Evolutionary conservation across 2,113 vertebrate species (phyloP).

Genomic region (Grammomys dolichurus): DNA sequence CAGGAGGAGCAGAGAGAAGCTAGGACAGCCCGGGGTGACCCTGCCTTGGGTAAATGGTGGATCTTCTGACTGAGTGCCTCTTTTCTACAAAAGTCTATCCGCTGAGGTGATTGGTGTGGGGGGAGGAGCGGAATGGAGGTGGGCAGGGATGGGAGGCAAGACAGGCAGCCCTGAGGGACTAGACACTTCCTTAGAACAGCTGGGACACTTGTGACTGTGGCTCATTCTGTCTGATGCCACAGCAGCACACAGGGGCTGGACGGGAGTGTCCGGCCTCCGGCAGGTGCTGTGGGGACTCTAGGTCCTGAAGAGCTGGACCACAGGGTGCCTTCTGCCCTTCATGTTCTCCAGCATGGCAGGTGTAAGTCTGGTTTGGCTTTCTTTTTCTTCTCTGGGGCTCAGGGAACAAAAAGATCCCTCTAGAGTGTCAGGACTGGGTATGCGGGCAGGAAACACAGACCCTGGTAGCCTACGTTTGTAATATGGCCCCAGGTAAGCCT

Average conservation of each 20-base stretch:
- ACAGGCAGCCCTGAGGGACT: neutral
- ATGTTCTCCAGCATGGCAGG: slow-evolving; percentile 47
- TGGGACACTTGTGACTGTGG: slow-evolving; percentile 13
- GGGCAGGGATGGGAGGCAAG: neutral
- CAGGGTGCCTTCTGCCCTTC: neutral
- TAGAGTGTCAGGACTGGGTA: rapidly evolving
- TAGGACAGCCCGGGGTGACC: too few relatives aligned
- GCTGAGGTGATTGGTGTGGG: neutral
- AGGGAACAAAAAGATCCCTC: neutral
- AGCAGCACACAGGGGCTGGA: neutral
- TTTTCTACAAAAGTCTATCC: neutral
- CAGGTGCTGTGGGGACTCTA: neutral
- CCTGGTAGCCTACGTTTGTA: neutral
- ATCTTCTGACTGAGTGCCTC: neutral
- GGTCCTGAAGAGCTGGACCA: neutral
- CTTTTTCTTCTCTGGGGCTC: neutral
- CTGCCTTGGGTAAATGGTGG: neutral
- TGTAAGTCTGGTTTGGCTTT: slow-evolving; percentile 66
- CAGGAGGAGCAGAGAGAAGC: neutral
- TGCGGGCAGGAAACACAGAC: neutral
- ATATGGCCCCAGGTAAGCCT: neutral
- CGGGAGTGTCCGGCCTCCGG: neutral
- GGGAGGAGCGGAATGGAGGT: neutral
- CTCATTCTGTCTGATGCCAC: neutral
- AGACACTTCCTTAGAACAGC: slow-evolving; percentile 62